phyloP scores from a whole-genome alignment of 1,140 invertebrate genomes.

The Hyposmocoma kahamanoa region DNA sequence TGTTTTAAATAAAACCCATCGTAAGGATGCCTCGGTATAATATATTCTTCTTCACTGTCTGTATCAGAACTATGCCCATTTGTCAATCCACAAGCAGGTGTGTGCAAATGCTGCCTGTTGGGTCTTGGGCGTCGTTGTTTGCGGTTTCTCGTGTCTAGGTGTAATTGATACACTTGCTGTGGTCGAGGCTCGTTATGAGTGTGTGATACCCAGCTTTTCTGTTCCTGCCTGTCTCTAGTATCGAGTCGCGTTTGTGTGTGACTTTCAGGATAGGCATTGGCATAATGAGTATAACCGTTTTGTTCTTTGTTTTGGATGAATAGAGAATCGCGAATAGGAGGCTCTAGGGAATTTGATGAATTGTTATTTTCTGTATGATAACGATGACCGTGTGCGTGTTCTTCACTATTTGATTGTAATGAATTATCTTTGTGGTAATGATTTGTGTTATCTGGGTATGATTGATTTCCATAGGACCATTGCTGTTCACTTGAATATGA shows the following conservation, averaged over 20 bases:
- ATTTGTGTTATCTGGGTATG: slow-evolving; percentile 5
- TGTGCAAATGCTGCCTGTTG: slow-evolving; percentile 2
- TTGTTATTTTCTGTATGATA: too few species aligned
- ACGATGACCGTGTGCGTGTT: too few species aligned
- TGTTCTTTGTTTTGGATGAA: too few species aligned
- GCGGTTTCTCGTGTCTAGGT: slow-evolving; percentile 28
- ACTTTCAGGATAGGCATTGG: too few species aligned
- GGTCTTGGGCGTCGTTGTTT: background rate
- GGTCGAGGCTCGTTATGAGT: background rate
- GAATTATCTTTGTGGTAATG: slow-evolving; percentile 3
- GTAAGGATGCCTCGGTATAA: slow-evolving; percentile 63
- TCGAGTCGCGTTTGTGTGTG: too few species aligned
- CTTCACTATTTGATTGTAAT: too few species aligned
- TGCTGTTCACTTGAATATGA: too few species aligned
- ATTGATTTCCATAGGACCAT: slow-evolving; percentile 1
- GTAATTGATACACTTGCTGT: slow-evolving; percentile 23
- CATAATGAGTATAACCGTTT: too few species aligned
- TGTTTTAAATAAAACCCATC: slow-evolving; percentile 69
- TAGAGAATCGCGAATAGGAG: too few species aligned
- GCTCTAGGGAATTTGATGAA: too few species aligned
- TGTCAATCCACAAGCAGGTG: slow-evolving; percentile 8
- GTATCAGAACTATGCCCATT: slow-evolving; percentile 37
- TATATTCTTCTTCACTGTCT: slow-evolving; percentile 42
- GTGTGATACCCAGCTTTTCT: background rate
- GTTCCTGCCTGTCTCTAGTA: too few species aligned